phyloP scores from a whole-genome alignment of 2,797 vertebrate genomes.

The Champsocephalus gunnari region DNA sequence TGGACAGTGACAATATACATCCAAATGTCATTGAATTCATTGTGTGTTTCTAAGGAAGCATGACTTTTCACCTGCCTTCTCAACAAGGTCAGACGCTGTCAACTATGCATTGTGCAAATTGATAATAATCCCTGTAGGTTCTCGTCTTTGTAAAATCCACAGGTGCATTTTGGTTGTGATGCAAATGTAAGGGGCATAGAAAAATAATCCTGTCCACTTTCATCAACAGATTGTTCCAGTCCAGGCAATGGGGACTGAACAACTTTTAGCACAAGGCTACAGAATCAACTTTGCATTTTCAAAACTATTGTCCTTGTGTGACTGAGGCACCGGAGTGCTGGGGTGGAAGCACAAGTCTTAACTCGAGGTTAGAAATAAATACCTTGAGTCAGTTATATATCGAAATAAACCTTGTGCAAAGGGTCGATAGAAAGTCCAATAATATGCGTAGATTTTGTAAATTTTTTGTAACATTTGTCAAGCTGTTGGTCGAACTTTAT shows the following conservation, averaged over 20 bases:
- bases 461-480: no score
- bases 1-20: neutral
- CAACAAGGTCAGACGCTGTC: neutral
- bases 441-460: no score
- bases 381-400: neutral
- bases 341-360: neutral
- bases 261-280: neutral
- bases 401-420: no score
- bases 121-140: neutral
- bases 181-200: neutral
- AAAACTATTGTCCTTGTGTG: neutral
- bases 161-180: neutral
- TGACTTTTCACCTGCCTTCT: neutral
- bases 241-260: no score
- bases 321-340: constrained; percentile 1
- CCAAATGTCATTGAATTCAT: neutral
- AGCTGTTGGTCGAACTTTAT: no score
- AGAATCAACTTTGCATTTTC: neutral
- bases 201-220: neutral
- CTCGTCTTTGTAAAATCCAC: constrained; percentile 1
- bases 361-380: constrained; percentile 12
- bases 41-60: neutral
- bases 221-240: neutral
- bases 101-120: neutral
- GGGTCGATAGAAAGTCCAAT: no score